Evolutionary conservation across 1,140 invertebrate genomes (phyloP).

Genomic region (Druon quercuslanigerum): DNA sequence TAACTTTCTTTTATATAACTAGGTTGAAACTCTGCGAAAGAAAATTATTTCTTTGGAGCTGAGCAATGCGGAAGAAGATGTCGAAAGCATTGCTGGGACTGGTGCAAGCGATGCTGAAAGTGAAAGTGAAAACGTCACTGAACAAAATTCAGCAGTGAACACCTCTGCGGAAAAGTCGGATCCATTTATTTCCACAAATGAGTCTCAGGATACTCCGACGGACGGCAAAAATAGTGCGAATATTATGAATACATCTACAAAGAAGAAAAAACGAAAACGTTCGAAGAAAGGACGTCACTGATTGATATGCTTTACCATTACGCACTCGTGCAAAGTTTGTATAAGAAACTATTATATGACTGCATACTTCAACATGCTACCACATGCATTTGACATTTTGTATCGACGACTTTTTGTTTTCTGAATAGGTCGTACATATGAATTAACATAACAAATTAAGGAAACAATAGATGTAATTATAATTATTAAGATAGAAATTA

Average conservation of each 20-base stretch:
- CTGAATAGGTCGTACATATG: neutral
- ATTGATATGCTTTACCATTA: too few species aligned
- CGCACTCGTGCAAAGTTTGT: slow-evolving; percentile 38
- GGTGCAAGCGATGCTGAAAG: slow-evolving; percentile 73
- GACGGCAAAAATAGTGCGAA: slow-evolving; percentile 59
- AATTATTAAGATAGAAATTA: too few species aligned
- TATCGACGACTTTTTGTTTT: slow-evolving; percentile 22
- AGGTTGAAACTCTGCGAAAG: slow-evolving; percentile 92
- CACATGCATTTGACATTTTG: too few species aligned
- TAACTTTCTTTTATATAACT: slow-evolving; percentile 30
- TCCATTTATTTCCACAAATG: slow-evolving; percentile 57
- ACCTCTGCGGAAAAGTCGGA: slow-evolving; percentile 61
- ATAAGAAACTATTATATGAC: slow-evolving; percentile 11
- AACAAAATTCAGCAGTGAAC: slow-evolving; percentile 58
- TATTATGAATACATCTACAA: slow-evolving; percentile 64
- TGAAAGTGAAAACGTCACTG: slow-evolving; percentile 67
- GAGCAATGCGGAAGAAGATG: slow-evolving; percentile 80
- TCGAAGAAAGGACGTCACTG: slow-evolving; percentile 69
- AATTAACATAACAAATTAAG: too few species aligned
- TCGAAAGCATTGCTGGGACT: slow-evolving; percentile 71
- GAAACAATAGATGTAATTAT: too few species aligned
- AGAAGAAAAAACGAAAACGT: slow-evolving; percentile 73
- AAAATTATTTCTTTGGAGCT: slow-evolving; percentile 92
- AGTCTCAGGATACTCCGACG: slow-evolving; percentile 60
- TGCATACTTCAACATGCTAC: too few species aligned